Conservation (phyloP, 2,888 invertebrate species). For the Smittia aterrima region DNA sequence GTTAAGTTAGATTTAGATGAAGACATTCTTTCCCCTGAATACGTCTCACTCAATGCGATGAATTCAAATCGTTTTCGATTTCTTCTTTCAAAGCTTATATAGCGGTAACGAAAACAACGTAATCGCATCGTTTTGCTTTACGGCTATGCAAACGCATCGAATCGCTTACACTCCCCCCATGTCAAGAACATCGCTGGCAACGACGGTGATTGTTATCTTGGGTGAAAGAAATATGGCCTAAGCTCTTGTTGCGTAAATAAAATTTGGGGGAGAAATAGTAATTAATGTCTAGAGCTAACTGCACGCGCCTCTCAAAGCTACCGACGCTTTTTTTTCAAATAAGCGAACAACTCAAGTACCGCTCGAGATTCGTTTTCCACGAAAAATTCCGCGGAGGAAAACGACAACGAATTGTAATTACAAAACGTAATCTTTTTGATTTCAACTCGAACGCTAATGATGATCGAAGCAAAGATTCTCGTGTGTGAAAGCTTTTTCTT, state of each 20-base stretch:
- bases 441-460: neutral
- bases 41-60: too few species aligned
- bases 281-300: neutral
- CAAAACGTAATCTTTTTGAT: neutral
- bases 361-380: neutral
- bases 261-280: neutral
- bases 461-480: neutral
- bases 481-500: neutral
- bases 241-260: neutral
- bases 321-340: too few species aligned
- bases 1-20: neutral
- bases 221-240: slow-evolving; percentile 8
- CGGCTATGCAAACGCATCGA: neutral
- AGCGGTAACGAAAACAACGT: neutral
- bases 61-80: neutral
- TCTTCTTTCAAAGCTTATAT: neutral
- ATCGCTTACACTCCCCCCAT: neutral
- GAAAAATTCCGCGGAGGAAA: neutral
- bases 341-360: neutral
- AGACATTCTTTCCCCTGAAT: too few species aligned
- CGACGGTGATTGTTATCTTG: slow-evolving; percentile 20
- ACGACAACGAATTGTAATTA: neutral
- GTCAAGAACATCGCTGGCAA: neutral
- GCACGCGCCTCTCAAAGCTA: too few species aligned
- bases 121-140: neutral